A percentile compares a stretch with the other conserved stretches of the same genome.
Conservation (phyloP, 2,113 vertebrate species). For the Todiramphus saurophagus region DNA sequence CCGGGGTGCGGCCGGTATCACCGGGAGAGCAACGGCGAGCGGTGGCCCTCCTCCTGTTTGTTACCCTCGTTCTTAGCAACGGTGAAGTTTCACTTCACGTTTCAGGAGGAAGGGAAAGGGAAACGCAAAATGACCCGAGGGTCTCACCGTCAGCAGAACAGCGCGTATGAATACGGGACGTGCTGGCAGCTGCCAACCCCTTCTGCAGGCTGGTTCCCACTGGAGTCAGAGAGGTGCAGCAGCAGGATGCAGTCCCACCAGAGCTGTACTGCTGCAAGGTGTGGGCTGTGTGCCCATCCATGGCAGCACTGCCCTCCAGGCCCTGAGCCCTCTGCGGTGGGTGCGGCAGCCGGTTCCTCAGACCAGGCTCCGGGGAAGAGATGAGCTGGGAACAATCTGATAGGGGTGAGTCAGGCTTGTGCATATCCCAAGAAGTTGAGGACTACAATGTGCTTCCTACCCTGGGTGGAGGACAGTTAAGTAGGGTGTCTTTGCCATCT, state of each 20-base stretch:
- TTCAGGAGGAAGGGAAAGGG: background rate
- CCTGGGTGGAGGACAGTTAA: background rate
- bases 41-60: accelerated
- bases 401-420: background rate
- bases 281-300: accelerated
- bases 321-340: background rate
- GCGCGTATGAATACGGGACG: accelerated
- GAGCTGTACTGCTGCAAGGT: background rate
- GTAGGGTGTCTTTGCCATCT: background rate
- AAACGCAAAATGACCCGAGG: background rate
- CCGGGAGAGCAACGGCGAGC: accelerated
- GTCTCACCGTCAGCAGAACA: background rate
- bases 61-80: accelerated
- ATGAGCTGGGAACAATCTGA: accelerated
- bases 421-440: background rate
- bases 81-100: accelerated
- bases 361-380: background rate
- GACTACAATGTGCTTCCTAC: accelerated
- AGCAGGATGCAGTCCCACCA: accelerated
- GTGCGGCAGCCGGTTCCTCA: accelerated
- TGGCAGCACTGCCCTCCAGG: background rate
- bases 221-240: accelerated
- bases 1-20: background rate
- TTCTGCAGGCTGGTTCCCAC: accelerated
- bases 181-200: accelerated